Conservation (phyloP, 2,113 vertebrate genomes). For the Hippocampus zosterae region DNA sequence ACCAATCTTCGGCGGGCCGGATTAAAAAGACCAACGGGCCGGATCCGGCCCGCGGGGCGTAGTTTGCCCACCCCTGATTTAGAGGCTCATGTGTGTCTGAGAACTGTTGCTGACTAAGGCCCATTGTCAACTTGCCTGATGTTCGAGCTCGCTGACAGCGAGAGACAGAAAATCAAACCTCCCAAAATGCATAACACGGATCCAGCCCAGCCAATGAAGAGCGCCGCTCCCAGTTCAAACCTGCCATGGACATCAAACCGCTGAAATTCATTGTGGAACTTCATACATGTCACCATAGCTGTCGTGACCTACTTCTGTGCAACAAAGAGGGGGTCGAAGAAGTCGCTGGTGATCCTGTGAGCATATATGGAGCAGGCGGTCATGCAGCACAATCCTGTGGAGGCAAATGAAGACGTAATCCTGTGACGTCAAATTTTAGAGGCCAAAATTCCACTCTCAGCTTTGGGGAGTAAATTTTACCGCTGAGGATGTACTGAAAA, state of each 20-base stretch:
- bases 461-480: constrained; percentile 56
- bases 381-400: constrained; percentile 85
- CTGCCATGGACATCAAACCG: constrained; percentile 30
- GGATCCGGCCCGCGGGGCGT: too few relatives aligned
- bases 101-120: not conserved
- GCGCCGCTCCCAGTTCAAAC: constrained; percentile 76
- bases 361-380: constrained; percentile 93
- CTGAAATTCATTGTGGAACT: not conserved
- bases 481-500: constrained; percentile 84
- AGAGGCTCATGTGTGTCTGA: not conserved
- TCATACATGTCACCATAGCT: not conserved
- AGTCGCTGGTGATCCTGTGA: constrained; percentile 91
- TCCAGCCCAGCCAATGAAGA: constrained; percentile 79
- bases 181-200: constrained; percentile 74
- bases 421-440: not conserved
- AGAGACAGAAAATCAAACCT: constrained; percentile 72
- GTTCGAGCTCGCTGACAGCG: constrained; percentile 60
- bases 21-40: too few relatives aligned
- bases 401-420: constrained; percentile 11
- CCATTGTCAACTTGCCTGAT: constrained; percentile 47
- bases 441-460: not conserved
- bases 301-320: constrained; percentile 86
- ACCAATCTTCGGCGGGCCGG: too few relatives aligned
- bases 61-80: too few relatives aligned
- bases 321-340: constrained; percentile 90